Evolutionary conservation across 2,888 invertebrate genomes (phyloP), one percentile per base, ranked within the genome.

Genomic region (Carpatolechia fugitivella): DNA sequence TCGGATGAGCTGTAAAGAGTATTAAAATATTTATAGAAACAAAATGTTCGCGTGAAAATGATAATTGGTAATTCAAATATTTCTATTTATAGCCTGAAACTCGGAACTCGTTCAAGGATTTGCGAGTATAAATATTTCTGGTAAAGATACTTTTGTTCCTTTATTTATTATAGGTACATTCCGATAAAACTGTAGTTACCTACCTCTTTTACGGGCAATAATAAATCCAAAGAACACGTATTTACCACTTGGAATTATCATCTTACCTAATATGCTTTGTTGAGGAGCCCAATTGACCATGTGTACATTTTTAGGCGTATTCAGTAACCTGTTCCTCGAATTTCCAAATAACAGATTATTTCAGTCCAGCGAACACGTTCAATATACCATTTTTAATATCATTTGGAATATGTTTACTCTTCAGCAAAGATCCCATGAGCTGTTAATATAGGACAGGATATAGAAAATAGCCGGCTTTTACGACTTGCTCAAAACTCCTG

Each of bases 331-430:
- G 68, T 11, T 67, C 73, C 56, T 86, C 86, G 36, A 78, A 81
- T 56, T 86, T 86, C 86, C 86, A 87, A 16, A 87, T 69, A 0
- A 87, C 74, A 0, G 75, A 78, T 55, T 84, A 76, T 47, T 85
- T 77, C 1, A 86, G 61, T 53, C 71, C 65, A 0, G 73, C 68
- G 48, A 85, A 81, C 50, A 78, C 58, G 14, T 75, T 63, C 1
- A 85, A 52, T 0, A 87, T 60, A 1, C 63, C 70, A 1, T 58
- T 57, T 0, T 70, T 72, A 50, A 84, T 51, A 10, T 66, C 35
- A 0, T 64, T 66, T 0, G 83, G 76, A 54, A 84, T 65, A 16
- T 74, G 67, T 51, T 66, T 66, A 20, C 79, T 76, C 56, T 73
- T 72, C 52, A 75, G 67, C 53, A 75, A 76, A 0, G 81, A 75